A percentile compares a stretch with the other conserved stretches of the same genome.
These are phyloP conservation scores for Oenanthe oenanthe DNA, from an alignment of 2,113 vertebrate species.

Conservation along the genomic window DNA sequence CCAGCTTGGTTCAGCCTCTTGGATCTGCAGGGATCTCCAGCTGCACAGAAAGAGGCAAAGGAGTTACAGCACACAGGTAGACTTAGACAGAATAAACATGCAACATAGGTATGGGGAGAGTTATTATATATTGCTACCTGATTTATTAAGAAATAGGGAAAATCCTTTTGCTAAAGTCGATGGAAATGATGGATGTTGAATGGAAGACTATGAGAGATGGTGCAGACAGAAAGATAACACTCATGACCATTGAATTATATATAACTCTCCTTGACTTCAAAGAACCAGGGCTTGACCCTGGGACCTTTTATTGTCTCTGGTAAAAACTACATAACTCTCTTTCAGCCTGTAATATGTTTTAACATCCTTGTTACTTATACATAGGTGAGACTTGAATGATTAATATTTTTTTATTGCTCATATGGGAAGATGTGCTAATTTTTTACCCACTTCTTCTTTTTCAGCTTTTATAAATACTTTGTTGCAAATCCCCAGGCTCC, in stretches of 20 bases:
- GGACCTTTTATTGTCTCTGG: neutral
- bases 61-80: neutral
- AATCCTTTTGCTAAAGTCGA: neutral
- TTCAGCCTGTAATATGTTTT: neutral
- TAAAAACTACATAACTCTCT: neutral
- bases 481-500: slow-evolving; percentile 22
- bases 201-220: accelerated
- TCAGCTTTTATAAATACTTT: neutral
- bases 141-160: neutral
- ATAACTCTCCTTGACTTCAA: neutral
- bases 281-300: neutral
- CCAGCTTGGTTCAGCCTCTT: neutral
- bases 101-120: neutral
- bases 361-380: neutral
- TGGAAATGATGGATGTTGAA: neutral
- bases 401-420: neutral
- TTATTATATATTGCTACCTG: neutral
- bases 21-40: neutral
- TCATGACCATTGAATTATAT: neutral
- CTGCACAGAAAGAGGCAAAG: neutral
- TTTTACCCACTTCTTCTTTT: neutral
- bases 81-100: neutral
- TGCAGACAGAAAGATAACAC: neutral
- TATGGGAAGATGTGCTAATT: neutral
- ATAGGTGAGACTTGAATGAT: neutral